Evolutionary conservation across 2,113 vertebrate genomes (phyloP).

Genomic region (Corythoichthys haematopterus): DNA sequence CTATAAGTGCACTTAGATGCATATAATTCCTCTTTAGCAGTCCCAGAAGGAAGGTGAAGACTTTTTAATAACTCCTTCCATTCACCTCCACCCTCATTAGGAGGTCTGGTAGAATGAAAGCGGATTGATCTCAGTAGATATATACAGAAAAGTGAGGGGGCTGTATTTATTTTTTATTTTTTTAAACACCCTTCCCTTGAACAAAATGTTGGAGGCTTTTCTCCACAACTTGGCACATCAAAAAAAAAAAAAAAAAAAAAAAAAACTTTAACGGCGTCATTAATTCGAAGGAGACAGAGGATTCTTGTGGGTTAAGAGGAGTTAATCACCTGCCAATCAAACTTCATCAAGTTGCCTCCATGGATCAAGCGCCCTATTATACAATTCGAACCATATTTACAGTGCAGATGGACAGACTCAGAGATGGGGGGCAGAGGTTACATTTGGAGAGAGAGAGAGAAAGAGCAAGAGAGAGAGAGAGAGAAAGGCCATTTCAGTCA

Average conservation of each 20-base stretch:
- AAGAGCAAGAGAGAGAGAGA: constrained; percentile 48
- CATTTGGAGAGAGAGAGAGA: constrained; percentile 10
- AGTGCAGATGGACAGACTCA: constrained; percentile 22
- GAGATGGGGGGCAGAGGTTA: constrained; percentile 29
- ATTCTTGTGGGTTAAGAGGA: constrained; percentile 67
- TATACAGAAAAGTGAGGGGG: constrained; percentile 38
- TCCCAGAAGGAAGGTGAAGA: constrained; percentile 60
- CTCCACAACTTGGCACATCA: constrained; percentile 52
- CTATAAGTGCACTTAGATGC: constrained; percentile 65
- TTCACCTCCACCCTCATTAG: constrained; percentile 67
- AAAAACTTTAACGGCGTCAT: constrained; percentile 58
- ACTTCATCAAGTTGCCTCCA: constrained; percentile 55
- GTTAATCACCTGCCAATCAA: constrained; percentile 72
- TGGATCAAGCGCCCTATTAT: constrained; percentile 33
- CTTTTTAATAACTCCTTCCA: constrained; percentile 69
- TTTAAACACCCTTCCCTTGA: background rate
- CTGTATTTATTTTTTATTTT: constrained; percentile 24
- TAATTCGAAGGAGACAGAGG: constrained; percentile 54
- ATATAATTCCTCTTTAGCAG: constrained; percentile 62
- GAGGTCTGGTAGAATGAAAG: constrained; percentile 53
- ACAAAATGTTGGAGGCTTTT: constrained; percentile 41
- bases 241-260: constrained; percentile 46
- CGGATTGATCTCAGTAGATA: constrained; percentile 51
- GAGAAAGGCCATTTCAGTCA: constrained; percentile 70
- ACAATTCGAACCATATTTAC: constrained; percentile 61